Conservation (phyloP, 2,888 invertebrate genomes). For the Napeogenes inachia region DNA sequence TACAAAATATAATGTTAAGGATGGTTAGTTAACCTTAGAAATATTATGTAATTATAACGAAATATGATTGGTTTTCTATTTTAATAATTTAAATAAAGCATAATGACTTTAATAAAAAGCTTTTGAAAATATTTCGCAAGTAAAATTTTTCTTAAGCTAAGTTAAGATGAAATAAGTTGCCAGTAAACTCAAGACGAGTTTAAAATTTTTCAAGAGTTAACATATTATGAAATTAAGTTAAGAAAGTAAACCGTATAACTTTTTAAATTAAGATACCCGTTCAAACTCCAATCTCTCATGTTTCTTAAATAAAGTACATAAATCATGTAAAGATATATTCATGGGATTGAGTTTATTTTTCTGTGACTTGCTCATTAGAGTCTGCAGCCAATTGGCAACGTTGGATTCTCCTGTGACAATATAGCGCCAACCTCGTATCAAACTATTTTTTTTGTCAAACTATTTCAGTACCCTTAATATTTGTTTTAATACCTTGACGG, state of each 20-base stretch:
- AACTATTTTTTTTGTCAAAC: no score
- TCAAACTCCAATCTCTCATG: not conserved
- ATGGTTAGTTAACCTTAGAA: no score
- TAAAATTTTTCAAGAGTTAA: constrained; percentile 2
- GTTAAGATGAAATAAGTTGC: not conserved
- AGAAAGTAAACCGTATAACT: not conserved
- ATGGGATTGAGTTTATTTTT: no score
- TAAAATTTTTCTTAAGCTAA: not conserved
- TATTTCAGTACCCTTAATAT: no score
- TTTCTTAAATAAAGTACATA: not conserved
- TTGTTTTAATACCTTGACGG: no score
- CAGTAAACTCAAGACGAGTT: not conserved
- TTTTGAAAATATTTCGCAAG: not conserved
- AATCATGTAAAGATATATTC: no score
- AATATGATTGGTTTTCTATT: not conserved
- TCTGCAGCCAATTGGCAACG: no score
- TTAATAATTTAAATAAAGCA: not conserved
- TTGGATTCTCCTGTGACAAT: no score
- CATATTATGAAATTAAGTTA: constrained; percentile 2
- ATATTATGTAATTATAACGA: no score
- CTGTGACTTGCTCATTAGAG: no score
- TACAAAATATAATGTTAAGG: no score
- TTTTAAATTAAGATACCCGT: constrained; percentile 3
- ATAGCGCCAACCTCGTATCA: no score
- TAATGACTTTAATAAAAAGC: not conserved